Percentiles rank a stretch among this genome's conserved stretches.
These are phyloP conservation scores for Calyptommatus sinebrachiatus DNA, from an alignment of 2,113 vertebrate genomes.

Conservation along the genomic window DNA sequence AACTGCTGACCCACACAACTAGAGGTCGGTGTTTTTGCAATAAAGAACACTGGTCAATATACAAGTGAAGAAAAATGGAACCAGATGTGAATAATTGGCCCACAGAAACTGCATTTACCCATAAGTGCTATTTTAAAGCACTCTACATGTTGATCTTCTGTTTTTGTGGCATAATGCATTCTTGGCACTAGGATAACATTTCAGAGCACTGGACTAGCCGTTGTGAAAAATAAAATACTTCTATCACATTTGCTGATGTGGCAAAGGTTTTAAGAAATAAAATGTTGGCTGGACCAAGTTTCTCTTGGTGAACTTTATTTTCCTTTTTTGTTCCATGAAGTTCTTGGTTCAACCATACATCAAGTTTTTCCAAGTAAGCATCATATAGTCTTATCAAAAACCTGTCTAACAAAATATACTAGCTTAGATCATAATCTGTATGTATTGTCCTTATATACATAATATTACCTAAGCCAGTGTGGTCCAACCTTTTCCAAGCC, in stretches of 20 bases:
- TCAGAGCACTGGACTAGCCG: constrained; percentile 72
- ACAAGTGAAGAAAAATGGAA: constrained; percentile 80
- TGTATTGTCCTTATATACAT: neutral
- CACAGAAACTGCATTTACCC: constrained; percentile 77
- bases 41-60: constrained; percentile 82
- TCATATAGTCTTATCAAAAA: neutral
- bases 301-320: constrained; percentile 14
- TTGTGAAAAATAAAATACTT: constrained; percentile 10
- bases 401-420: neutral
- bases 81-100: constrained; percentile 80
- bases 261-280: constrained; percentile 38
- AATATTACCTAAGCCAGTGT: neutral
- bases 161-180: constrained; percentile 75
- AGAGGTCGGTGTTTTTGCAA: constrained; percentile 74
- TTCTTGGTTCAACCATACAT: neutral
- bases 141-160: constrained; percentile 76
- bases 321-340: constrained; percentile 23
- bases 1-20: constrained; percentile 75
- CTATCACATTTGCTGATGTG: constrained; percentile 28
- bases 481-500: too few species aligned
- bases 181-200: constrained; percentile 71
- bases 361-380: neutral
- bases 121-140: constrained; percentile 82
- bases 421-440: neutral
- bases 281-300: constrained; percentile 27